phyloP scores from a whole-genome alignment of 2,113 vertebrate species.

The Chaetops frenatus region DNA sequence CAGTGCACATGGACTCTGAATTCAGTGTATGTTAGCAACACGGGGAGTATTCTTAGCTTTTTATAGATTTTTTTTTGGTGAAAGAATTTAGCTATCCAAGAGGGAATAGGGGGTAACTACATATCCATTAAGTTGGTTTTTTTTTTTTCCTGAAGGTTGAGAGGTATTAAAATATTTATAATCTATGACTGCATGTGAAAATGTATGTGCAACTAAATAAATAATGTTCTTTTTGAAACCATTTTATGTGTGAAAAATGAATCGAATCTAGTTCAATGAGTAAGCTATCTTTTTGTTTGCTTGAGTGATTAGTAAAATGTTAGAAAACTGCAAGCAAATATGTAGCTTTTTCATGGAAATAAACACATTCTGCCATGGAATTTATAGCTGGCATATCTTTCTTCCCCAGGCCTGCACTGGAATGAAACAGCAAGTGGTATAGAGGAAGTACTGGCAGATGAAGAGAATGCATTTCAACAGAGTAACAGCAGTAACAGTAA shows the following conservation, averaged over 20 bases:
- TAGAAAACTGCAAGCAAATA: not conserved
- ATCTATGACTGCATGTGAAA: not conserved
- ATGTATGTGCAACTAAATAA: not conserved
- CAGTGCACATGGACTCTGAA: not conserved
- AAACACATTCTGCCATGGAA: not conserved
- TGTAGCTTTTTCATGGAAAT: not conserved
- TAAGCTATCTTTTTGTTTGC: not conserved
- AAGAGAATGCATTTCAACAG: constrained; percentile 65
- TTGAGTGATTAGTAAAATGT: not conserved
- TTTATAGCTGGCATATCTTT: constrained; percentile 32
- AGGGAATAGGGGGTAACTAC: not conserved
- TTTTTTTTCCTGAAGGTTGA: not conserved
- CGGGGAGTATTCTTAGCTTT: not conserved
- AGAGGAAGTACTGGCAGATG: constrained; percentile 51
- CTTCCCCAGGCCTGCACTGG: constrained; percentile 67
- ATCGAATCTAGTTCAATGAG: not conserved
- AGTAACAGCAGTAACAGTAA: constrained; percentile 75
- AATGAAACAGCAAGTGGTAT: constrained; percentile 72
- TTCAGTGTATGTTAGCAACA: not conserved
- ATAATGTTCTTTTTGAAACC: not conserved
- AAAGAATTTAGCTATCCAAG: not conserved
- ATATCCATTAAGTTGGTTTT: not conserved
- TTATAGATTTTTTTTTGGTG: not conserved
- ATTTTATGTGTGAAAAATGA: not conserved
- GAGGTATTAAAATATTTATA: not conserved